Percentiles rank a stretch among this genome's conserved stretches.
Evolutionary conservation across 2,113 vertebrate genomes (phyloP).

Genomic region (Mobula birostris): DNA sequence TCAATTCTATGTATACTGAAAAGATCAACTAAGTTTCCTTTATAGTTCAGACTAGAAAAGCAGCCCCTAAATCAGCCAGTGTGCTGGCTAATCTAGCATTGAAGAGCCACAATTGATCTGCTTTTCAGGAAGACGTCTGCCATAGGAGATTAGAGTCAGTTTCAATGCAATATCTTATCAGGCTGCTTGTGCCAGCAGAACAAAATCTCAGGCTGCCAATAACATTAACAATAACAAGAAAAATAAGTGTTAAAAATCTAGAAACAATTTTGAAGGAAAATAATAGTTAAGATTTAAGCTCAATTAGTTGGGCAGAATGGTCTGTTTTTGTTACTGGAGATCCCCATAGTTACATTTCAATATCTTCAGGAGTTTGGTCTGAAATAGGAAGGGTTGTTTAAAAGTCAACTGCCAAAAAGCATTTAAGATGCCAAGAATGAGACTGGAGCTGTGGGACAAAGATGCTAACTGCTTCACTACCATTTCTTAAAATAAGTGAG

Average conservation of each 20-base stretch:
- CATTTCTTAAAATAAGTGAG: no score
- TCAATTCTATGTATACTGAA: not conserved
- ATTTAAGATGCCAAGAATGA: no score
- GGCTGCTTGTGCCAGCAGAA: not conserved
- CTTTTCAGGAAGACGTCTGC: not conserved
- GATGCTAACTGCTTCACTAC: no score
- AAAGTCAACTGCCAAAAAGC: no score
- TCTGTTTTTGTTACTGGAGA: no score
- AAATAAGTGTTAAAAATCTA: not conserved
- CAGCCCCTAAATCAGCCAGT: not conserved
- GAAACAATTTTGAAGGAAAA: no score
- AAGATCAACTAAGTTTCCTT: not conserved
- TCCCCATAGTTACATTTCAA: no score
- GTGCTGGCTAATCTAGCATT: not conserved
- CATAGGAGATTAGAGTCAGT: not conserved
- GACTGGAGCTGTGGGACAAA: no score
- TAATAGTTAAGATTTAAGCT: no score
- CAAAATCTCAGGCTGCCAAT: not conserved
- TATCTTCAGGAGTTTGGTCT: no score
- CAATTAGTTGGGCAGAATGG: no score
- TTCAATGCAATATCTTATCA: not conserved
- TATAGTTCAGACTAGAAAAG: not conserved
- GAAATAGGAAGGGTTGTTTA: no score
- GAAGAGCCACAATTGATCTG: not conserved
- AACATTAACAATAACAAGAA: not conserved